These are phyloP conservation scores for Anhinga anhinga DNA, from an alignment of 2,113 vertebrate genomes.

Conservation along the genomic window DNA sequence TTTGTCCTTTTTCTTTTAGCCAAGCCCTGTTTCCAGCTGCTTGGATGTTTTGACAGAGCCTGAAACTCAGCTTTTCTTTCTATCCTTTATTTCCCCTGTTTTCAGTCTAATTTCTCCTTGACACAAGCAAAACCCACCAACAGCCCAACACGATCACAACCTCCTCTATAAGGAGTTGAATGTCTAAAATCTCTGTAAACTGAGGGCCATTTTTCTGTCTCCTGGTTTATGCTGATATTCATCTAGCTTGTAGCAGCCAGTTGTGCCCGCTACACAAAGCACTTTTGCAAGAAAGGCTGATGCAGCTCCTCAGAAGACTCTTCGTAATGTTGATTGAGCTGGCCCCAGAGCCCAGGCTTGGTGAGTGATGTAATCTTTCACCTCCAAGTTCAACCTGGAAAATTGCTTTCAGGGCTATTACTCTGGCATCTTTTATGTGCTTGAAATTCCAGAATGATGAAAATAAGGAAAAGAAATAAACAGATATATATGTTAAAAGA, in stretches of 20 bases:
- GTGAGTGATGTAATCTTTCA: slow-evolving; percentile 31
- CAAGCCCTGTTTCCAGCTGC: not conserved
- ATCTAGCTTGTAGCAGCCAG: not conserved
- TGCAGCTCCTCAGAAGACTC: not conserved
- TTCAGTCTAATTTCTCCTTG: not conserved
- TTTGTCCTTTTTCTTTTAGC: slow-evolving; percentile 9
- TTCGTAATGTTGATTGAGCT: not conserved
- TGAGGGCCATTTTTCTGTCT: not conserved
- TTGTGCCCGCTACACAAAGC: not conserved
- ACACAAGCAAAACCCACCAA: not conserved
- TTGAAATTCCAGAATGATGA: slow-evolving; percentile 27
- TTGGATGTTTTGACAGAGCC: not conserved
- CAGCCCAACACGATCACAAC: not conserved
- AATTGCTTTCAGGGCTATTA: slow-evolving; percentile 24
- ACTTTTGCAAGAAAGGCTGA: not conserved
- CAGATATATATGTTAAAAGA: not conserved
- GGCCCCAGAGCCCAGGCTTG: not conserved
- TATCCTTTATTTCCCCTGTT: not conserved
- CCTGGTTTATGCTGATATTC: not conserved
- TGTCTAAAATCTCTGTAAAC: not conserved
- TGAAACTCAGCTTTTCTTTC: not conserved
- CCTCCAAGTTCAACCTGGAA: slow-evolving; percentile 34
- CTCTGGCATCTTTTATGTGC: not conserved
- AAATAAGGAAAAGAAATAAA: slow-evolving; percentile 25
- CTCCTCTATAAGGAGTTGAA: not conserved